Evolutionary conservation across 2,113 vertebrate species (phyloP), one percentile per base, ranked within the genome.

Genomic region (Crotophaga sulcirostris): DNA sequence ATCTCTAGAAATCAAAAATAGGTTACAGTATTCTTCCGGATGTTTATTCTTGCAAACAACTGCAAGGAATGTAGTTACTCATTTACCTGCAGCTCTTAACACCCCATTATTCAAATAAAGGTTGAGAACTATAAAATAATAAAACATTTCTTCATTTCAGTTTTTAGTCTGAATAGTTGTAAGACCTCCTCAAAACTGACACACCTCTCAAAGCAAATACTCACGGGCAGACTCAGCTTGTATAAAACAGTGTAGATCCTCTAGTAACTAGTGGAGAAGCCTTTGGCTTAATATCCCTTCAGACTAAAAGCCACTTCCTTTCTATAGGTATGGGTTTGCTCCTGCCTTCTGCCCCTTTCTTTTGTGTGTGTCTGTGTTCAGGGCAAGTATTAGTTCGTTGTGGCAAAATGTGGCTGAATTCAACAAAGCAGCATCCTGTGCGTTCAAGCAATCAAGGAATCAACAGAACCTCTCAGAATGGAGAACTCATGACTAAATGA

Each of bases 271-370:
- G 9, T 34, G 31, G 7, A 62, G 44, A 58, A 66, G 20, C 26
- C 25, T 11, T 49, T 55, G n/a, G 40, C 34, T 51, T 58, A 49
- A 9, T 44, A 68, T 9, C 17, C 33, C 38, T 51, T 45, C 21
- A 60, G 51, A 31, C 21, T 79, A 72, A 69, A 79, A 54, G 29
- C 42, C 28, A 47, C 40, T 77, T 64, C 26, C 23, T 59, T 12
- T 45, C 54, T 52, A 45, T 4, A 18, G 23, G 18, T 52, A 24
- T 23, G 8, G 9, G 45, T 64, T 31, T 59, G 31, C 2, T 5
- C 6, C 23, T 3, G 19, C 1, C 3, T 9, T 3, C 3, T 11
- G 2, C 4, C 16, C 4, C 16, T 1, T 2, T 12, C 6, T 2
- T 47, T 33, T 11, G 31, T 51, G 33, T 40, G 28, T 70, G 16